phyloP scores from a whole-genome alignment of 2,113 vertebrate genomes.

The Xenotilapia caudafasciata region DNA sequence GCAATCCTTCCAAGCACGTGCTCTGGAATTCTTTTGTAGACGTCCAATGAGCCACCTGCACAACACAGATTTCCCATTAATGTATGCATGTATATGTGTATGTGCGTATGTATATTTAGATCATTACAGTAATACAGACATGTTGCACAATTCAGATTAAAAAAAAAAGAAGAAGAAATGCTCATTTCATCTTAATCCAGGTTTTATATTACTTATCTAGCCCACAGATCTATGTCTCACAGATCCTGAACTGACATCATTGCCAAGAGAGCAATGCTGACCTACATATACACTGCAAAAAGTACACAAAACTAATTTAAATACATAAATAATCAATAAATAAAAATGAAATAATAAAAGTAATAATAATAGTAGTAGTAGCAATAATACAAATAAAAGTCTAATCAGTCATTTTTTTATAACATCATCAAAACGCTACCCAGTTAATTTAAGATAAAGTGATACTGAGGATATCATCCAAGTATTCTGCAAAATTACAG shows the following conservation, averaged over 20 bases:
- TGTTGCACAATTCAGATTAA: neutral
- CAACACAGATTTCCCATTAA: neutral
- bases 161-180: neutral
- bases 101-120: neutral
- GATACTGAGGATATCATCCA: neutral
- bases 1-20: conserved; percentile 92
- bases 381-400: neutral
- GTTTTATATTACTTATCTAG: neutral
- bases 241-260: neutral
- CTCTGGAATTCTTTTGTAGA: conserved; percentile 91
- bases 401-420: neutral
- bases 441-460: neutral
- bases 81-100: neutral
- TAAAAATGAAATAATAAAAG: neutral
- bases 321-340: neutral
- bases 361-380: neutral
- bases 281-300: neutral
- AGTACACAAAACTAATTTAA: neutral
- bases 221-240: neutral
- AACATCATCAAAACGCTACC: neutral
- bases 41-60: conserved; percentile 94
- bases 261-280: neutral
- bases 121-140: neutral
- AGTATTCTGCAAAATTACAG: neutral
- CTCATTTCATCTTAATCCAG: neutral